phyloP scores from a whole-genome alignment of 2,888 invertebrate species.

The Nemurella pictetii region DNA sequence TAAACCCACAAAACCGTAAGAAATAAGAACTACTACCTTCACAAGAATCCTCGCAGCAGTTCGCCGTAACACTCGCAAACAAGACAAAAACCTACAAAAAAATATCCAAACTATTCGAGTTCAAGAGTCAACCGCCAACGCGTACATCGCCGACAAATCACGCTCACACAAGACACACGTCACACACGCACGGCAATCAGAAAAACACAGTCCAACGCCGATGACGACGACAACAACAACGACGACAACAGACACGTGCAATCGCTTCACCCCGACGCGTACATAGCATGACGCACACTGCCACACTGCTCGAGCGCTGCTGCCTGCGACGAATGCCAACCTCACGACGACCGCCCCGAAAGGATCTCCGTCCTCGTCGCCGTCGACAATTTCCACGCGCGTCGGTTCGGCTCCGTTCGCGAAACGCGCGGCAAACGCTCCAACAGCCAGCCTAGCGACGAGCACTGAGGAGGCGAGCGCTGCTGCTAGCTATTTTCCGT shows the following conservation, averaged over 20 bases:
- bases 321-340: neutral
- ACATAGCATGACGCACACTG: neutral
- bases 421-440: neutral
- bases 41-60: neutral
- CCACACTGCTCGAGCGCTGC: neutral
- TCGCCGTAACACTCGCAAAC: neutral
- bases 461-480: too few relatives aligned
- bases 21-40: neutral
- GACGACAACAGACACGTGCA: too few relatives aligned
- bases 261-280: too few relatives aligned
- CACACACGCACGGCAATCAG: neutral
- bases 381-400: too few relatives aligned
- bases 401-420: neutral
- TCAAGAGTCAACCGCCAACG: too few relatives aligned
- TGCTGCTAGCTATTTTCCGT: too few relatives aligned
- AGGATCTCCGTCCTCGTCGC: too few relatives aligned
- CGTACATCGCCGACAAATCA: too few relatives aligned
- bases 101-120: too few relatives aligned
- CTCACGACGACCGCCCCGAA: neutral
- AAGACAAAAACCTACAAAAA: neutral
- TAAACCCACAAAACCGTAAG: neutral
- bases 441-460: neutral
- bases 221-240: too few relatives aligned
- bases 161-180: too few relatives aligned
- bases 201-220: neutral